Conservation (phyloP, 2,888 invertebrate genomes). For the Alcis repandata region DNA sequence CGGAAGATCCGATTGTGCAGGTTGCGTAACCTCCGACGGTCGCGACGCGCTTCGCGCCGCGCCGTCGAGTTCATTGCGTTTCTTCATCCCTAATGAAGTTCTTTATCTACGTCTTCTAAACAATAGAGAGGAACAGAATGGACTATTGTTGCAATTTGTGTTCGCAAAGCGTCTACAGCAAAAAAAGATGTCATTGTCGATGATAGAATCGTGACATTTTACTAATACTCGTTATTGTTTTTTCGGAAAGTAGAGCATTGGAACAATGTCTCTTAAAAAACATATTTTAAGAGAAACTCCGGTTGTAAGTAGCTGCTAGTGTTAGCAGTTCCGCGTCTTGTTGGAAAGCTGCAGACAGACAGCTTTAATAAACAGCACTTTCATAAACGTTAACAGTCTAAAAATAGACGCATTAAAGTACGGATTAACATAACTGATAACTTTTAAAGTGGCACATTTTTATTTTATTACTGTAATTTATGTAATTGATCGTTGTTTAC, state of each 20-base stretch:
- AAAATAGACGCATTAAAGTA: no score
- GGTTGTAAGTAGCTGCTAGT: not conserved
- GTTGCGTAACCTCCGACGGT: not conserved
- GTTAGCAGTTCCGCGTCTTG: conserved; percentile 6
- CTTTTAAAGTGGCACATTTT: not conserved
- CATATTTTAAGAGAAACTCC: not conserved
- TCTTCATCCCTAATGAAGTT: conserved; percentile 39
- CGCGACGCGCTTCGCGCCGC: no score
- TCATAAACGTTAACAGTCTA: no score
- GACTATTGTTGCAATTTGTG: conserved; percentile 37
- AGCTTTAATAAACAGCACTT: no score
- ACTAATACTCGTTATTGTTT: conserved; percentile 8
- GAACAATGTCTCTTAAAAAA: conserved; percentile 4
- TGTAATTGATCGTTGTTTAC: not conserved
- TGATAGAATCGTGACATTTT: conserved; percentile 16
- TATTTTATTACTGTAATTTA: not conserved
- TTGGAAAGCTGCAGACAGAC: not conserved
- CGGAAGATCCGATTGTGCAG: conserved; percentile 4
- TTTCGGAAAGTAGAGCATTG: not conserved
- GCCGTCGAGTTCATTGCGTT: conserved; percentile 45
- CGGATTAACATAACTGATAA: no score
- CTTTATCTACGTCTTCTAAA: conserved; percentile 44
- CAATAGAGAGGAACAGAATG: conserved; percentile 49
- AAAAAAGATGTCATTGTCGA: conserved; percentile 45
- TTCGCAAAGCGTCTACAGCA: conserved; percentile 47